Conservation (phyloP, 2,888 invertebrate species). For the Lasius platythorax region DNA sequence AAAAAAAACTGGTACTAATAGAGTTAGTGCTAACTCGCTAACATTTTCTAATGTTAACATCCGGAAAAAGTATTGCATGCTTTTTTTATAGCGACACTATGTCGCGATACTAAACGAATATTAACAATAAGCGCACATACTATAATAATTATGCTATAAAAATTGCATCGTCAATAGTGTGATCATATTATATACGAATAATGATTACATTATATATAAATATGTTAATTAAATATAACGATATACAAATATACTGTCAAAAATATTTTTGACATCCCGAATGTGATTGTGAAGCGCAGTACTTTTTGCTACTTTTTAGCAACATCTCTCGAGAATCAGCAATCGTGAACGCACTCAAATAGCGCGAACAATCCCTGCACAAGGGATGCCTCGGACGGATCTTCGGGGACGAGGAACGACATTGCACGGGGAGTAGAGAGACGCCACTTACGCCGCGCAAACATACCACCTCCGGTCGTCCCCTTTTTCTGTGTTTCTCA, state of each 20-base stretch:
- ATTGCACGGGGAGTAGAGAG: slow-evolving; percentile 78
- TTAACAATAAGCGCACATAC: neutral
- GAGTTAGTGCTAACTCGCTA: neutral
- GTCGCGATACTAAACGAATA: neutral
- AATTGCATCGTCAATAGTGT: neutral
- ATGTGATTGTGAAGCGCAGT: slow-evolving; percentile 1
- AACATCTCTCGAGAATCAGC: slow-evolving; percentile 31
- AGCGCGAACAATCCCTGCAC: slow-evolving; percentile 72
- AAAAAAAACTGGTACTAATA: neutral
- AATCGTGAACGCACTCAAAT: slow-evolving; percentile 71
- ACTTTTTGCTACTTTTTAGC: slow-evolving; percentile 26
- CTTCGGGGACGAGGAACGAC: slow-evolving; percentile 68
- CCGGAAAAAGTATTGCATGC: neutral
- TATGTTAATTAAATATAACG: neutral
- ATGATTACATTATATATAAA: slow-evolving; percentile 9
- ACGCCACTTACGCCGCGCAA: slow-evolving; percentile 83
- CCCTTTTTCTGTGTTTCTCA: slow-evolving; percentile 64
- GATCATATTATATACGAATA: neutral
- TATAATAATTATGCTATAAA: neutral
- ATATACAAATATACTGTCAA: neutral
- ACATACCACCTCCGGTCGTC: slow-evolving; percentile 74
- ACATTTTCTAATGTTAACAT: neutral
- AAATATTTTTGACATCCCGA: neutral
- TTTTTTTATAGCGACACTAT: neutral
- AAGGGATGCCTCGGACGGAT: slow-evolving; percentile 52